Conservation (phyloP, 1,140 invertebrate species). For the Ylistrum balloti region DNA sequence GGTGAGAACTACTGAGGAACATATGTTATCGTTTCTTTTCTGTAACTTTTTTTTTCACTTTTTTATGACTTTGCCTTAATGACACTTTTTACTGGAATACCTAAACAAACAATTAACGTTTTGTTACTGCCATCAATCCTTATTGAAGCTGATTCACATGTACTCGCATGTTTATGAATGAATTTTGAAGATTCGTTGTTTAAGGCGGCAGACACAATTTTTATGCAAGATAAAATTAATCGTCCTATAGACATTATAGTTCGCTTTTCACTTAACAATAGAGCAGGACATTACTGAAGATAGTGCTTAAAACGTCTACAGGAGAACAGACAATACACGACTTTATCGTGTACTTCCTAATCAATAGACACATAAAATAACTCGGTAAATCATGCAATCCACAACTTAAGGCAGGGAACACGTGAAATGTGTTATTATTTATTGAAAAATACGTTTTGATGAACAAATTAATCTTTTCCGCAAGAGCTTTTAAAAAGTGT, state of each 20-base stretch:
- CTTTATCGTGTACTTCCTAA: not conserved
- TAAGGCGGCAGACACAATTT: not conserved
- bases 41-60: no score
- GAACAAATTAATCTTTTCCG: conserved; percentile 39
- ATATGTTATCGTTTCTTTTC: no score
- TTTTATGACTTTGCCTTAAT: no score
- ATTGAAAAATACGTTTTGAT: conserved; percentile 36
- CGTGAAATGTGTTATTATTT: conserved; percentile 29
- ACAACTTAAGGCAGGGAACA: not conserved
- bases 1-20: no score
- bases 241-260: conserved; percentile 5
- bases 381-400: not conserved
- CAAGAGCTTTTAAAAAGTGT: conserved; percentile 39
- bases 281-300: not conserved
- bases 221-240: conserved; percentile 16
- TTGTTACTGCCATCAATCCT: no score
- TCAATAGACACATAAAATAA: not conserved
- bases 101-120: no score
- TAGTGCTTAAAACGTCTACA: not conserved
- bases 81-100: no score
- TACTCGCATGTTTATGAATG: not conserved
- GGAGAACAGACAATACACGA: not conserved
- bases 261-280: not conserved
- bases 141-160: not conserved
- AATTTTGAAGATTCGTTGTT: not conserved